These are phyloP conservation scores for Drosophila tsacasi DNA, from an alignment of 1,140 invertebrate genomes.

Conservation along the genomic window DNA sequence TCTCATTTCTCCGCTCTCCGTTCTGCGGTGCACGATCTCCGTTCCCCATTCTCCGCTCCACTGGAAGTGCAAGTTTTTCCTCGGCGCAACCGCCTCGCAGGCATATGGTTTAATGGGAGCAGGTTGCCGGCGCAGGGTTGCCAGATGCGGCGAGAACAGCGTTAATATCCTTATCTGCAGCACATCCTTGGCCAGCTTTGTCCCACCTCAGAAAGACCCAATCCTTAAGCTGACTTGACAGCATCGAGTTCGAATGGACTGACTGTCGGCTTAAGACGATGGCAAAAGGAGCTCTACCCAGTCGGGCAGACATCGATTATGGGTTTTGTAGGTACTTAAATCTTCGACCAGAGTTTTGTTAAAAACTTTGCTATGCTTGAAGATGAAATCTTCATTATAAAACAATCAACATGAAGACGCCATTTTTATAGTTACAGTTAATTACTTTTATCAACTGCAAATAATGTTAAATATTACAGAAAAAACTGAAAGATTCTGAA, in stretches of 20 bases:
- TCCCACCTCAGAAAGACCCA: not conserved
- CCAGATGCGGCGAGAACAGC: conserved; percentile 29
- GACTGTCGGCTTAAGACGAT: conserved; percentile 55
- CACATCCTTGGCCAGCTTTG: conserved; percentile 31
- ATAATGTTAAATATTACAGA: too few relatives aligned
- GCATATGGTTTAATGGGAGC: conserved; percentile 39
- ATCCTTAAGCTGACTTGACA: conserved; percentile 20
- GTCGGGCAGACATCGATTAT: not conserved
- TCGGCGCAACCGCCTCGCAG: conserved; percentile 30
- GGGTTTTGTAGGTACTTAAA: not conserved
- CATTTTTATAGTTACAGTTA: too few relatives aligned
- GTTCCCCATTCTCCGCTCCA: conserved; percentile 39
- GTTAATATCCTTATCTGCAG: conserved; percentile 28
- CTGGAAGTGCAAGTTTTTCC: conserved; percentile 72
- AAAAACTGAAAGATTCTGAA: too few relatives aligned
- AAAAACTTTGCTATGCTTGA: not conserved
- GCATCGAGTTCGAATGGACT: conserved; percentile 18
- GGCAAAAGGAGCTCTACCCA: not conserved
- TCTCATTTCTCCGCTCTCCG: conserved; percentile 21
- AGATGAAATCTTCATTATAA: too few relatives aligned
- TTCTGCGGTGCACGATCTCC: not conserved
- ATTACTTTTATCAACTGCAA: too few relatives aligned
- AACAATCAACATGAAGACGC: too few relatives aligned
- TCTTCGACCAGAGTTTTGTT: not conserved
- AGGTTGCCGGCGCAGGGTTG: conserved; percentile 43